These are phyloP conservation scores for Ctenomys sociabilis DNA, from an alignment of 2,113 vertebrate species.

Conservation along the genomic window DNA sequence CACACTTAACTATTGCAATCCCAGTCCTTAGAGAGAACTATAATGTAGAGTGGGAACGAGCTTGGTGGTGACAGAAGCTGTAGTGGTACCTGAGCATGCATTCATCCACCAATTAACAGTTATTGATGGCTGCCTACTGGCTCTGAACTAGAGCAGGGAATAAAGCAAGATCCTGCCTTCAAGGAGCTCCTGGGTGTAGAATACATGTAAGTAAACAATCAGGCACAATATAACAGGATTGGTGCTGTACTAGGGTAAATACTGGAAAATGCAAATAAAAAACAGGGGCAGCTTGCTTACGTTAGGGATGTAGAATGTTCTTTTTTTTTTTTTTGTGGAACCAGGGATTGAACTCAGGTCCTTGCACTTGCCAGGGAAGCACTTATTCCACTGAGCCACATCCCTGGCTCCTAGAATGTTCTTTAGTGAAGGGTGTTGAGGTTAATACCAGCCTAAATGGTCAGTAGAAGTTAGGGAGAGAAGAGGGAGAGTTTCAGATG, in stretches of 20 bases:
- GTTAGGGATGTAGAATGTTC: not conserved
- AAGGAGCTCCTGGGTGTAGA: not conserved
- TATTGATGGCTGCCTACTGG: not conserved
- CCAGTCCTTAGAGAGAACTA: not conserved
- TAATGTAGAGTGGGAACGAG: not conserved
- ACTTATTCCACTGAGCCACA: too few species aligned
- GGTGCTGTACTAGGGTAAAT: not conserved
- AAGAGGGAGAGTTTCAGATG: not conserved
- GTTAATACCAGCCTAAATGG: not conserved
- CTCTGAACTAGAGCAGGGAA: not conserved
- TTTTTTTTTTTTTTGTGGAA: too few species aligned
- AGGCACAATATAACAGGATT: not conserved
- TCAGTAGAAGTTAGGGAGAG: slow-evolving; percentile 28
- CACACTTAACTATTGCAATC: not conserved
- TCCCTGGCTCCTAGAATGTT: too few species aligned
- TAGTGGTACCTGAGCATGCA: not conserved
- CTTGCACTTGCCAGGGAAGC: too few species aligned
- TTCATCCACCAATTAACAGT: not conserved
- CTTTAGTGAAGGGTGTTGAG: slow-evolving; percentile 6
- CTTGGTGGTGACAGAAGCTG: not conserved
- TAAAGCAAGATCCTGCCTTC: not conserved
- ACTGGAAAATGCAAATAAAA: not conserved
- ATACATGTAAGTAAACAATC: slow-evolving; percentile 12
- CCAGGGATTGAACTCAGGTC: too few species aligned
- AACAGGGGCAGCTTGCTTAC: not conserved